These are phyloP conservation scores for Alosa alosa DNA, from an alignment of 2,113 vertebrate genomes.

Conservation along the genomic window DNA sequence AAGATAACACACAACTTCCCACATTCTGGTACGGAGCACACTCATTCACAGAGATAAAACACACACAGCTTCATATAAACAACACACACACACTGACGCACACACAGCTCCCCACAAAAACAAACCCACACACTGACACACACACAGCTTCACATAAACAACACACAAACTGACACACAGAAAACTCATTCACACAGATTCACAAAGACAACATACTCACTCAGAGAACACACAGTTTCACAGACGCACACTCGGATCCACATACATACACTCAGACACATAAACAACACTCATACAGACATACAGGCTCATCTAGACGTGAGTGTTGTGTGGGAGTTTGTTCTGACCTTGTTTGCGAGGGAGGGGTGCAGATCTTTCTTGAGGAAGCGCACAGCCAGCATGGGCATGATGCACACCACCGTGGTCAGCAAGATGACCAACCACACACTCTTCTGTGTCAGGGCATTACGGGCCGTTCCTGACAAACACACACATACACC, in stretches of 20 bases:
- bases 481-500: slow-evolving; percentile 31
- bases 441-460: slow-evolving; percentile 75
- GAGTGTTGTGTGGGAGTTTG: not conserved
- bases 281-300: not conserved
- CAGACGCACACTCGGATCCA: not conserved
- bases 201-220: not conserved
- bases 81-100: too few relatives aligned
- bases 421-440: slow-evolving; percentile 78
- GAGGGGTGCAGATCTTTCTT: slow-evolving; percentile 72
- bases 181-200: too few relatives aligned
- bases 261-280: not conserved
- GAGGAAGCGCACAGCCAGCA: slow-evolving; percentile 71
- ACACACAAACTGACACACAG: too few relatives aligned
- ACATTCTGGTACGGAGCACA: too few relatives aligned
- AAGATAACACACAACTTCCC: too few relatives aligned
- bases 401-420: slow-evolving; percentile 74
- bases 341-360: slow-evolving; percentile 73
- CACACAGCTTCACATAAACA: too few relatives aligned
- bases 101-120: too few relatives aligned
- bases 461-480: slow-evolving; percentile 74
- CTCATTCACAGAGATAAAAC: too few relatives aligned
- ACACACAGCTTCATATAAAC: too few relatives aligned
- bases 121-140: too few relatives aligned
- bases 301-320: not conserved
- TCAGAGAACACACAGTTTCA: not conserved